Conservation (phyloP, 2,888 invertebrate species). For the Protula sp. region DNA sequence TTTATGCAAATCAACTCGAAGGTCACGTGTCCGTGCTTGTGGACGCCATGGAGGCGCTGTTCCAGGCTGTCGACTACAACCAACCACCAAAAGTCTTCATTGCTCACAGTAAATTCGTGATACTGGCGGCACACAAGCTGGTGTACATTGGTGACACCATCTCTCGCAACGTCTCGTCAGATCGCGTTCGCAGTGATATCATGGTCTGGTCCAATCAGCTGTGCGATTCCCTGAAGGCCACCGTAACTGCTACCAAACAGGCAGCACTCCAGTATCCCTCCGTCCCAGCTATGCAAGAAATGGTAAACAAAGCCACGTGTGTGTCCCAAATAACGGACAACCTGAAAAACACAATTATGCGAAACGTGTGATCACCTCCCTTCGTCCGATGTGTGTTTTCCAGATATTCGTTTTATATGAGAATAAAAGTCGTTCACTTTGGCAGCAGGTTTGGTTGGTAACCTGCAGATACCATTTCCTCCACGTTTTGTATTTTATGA, state of each 20-base stretch:
- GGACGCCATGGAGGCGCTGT: conserved; percentile 85
- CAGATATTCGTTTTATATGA: too few relatives aligned
- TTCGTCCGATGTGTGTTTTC: too few relatives aligned
- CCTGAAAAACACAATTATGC: too few relatives aligned
- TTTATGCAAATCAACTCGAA: conserved; percentile 81
- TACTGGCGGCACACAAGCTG: conserved; percentile 86
- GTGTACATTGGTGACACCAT: conserved; percentile 92
- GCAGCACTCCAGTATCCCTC: conserved; percentile 89
- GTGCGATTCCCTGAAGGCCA: conserved; percentile 56
- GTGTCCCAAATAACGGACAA: conserved; percentile 79
- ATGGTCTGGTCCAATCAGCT: conserved; percentile 45
- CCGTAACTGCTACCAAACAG: conserved; percentile 81
- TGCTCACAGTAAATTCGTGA: conserved; percentile 89
- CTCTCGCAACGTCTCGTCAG: conserved; percentile 74
- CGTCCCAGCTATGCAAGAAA: conserved; percentile 82
- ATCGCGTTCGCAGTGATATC: conserved; percentile 64
- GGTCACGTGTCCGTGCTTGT: conserved; percentile 74
- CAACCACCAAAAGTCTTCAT: conserved; percentile 89
- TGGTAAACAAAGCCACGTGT: conserved; percentile 85
- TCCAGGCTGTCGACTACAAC: conserved; percentile 82
- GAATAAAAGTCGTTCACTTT: too few relatives aligned
- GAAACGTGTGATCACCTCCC: too few relatives aligned
- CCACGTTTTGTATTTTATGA: too few relatives aligned
- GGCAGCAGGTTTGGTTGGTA: too few relatives aligned
- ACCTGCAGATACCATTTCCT: too few relatives aligned